Percentiles rank a stretch among this genome's conserved stretches.
These are phyloP conservation scores for Tetheella fluctuosa DNA, from an alignment of 2,888 invertebrate species.

Conservation along the genomic window DNA sequence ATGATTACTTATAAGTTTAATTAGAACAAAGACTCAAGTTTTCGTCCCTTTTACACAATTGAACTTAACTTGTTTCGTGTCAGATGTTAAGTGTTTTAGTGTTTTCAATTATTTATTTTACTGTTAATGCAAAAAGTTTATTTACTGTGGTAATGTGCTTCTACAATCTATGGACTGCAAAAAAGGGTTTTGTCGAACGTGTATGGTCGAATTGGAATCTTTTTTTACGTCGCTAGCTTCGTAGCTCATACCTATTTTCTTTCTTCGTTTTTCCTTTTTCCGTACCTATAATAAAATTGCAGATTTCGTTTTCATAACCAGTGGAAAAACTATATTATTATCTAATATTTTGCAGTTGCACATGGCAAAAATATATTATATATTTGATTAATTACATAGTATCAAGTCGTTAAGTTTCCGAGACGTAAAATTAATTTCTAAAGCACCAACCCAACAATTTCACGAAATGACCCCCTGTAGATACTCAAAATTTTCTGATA, in stretches of 20 bases:
- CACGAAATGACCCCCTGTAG: background rate
- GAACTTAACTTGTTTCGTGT: no score
- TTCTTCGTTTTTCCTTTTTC: background rate
- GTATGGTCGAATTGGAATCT: background rate
- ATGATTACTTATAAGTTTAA: no score
- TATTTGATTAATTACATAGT: background rate
- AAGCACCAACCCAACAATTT: background rate
- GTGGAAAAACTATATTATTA: background rate
- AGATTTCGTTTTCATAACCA: background rate
- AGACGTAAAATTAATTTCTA: background rate
- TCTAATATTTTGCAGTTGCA: no score
- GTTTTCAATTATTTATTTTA: background rate
- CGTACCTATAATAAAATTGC: no score
- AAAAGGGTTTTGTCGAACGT: constrained; percentile 3
- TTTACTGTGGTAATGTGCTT: constrained; percentile 2
- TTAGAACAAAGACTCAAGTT: no score
- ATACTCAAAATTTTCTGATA: background rate
- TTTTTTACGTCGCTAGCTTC: background rate
- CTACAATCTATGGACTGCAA: constrained; percentile 5
- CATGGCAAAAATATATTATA: background rate
- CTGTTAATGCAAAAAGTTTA: background rate
- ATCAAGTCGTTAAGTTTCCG: background rate
- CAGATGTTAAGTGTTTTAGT: no score
- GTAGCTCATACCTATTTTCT: background rate
- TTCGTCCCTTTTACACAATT: no score